Evolutionary conservation across 2,113 vertebrate genomes (phyloP).

Genomic region (Hippocampus zosterae): DNA sequence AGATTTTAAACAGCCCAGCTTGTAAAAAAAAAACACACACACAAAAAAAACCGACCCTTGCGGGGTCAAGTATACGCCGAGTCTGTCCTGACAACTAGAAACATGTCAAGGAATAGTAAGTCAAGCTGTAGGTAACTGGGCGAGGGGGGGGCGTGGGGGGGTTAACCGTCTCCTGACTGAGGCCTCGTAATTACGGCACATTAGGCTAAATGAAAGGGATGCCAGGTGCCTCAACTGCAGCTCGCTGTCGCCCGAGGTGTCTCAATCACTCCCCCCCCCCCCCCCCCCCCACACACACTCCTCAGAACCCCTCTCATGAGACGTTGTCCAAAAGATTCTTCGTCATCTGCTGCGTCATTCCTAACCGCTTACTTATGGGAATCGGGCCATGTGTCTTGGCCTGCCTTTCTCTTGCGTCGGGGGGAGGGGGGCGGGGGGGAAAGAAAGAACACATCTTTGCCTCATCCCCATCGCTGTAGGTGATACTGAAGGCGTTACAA

Average conservation of each 20-base stretch:
- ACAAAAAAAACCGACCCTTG: not conserved
- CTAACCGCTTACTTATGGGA: not conserved
- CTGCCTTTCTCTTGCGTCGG: not conserved
- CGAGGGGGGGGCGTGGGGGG: conserved; percentile 15
- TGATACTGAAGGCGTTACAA: not conserved
- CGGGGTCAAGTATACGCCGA: conserved; percentile 20
- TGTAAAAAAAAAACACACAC: conserved; percentile 17
- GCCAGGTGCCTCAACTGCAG: conserved; percentile 29
- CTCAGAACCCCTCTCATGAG: conserved; percentile 53
- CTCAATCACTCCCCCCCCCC: conserved; percentile 33
- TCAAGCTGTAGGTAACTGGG: conserved; percentile 1
- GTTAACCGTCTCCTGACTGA: conserved; percentile 61
- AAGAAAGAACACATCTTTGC: not conserved
- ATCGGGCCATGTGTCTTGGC: not conserved
- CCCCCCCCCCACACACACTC: conserved; percentile 45
- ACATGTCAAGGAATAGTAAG: conserved; percentile 14
- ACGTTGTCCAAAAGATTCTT: conserved; percentile 20
- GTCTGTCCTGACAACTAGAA: conserved; percentile 37
- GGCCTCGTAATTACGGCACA: conserved; percentile 62
- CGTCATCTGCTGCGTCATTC: conserved; percentile 45
- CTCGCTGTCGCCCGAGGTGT: conserved; percentile 29
- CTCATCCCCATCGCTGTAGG: not conserved
- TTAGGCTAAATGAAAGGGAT: conserved; percentile 69
- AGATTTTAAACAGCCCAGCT: conserved; percentile 27
- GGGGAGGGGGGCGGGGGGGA: too few relatives aligned